phyloP scores from a whole-genome alignment of 2,888 invertebrate species.

The Noctua fimbriata region DNA sequence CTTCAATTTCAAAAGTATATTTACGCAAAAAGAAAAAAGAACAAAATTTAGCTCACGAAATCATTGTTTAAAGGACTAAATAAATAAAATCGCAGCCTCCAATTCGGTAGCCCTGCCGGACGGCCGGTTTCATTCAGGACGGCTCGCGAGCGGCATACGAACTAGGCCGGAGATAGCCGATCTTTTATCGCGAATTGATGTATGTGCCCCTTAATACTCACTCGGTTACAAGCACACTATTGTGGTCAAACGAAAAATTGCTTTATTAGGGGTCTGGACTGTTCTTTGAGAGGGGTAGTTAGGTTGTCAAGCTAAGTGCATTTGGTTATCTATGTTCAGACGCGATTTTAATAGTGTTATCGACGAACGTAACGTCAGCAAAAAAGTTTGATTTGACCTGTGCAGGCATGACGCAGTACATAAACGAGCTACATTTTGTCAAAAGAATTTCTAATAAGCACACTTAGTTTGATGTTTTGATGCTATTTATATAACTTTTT shows the following conservation, averaged over 20 bases:
- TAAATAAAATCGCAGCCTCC: conserved; percentile 35
- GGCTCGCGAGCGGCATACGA: conserved; percentile 65
- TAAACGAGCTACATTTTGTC: no score
- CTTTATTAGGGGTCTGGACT: neutral
- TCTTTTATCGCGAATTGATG: conserved; percentile 80
- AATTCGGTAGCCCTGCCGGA: conserved; percentile 55
- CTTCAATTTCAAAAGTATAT: no score
- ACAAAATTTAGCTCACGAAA: neutral
- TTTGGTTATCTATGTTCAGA: neutral
- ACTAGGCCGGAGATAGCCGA: conserved; percentile 74
- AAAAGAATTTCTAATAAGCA: no score
- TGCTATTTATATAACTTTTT: no score
- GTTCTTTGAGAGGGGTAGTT: neutral
- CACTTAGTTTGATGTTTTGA: no score
- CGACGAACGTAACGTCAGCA: neutral
- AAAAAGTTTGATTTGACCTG: neutral
- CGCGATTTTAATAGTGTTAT: neutral
- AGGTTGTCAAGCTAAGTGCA: conserved; percentile 1
- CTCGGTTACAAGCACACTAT: conserved; percentile 44
- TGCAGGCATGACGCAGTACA: neutral
- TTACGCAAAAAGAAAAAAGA: neutral
- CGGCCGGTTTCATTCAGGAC: conserved; percentile 51
- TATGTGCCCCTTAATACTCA: conserved; percentile 68
- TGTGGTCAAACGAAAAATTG: conserved; percentile 47
- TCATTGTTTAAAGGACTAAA: neutral